Conservation (phyloP, 2,113 vertebrate species). For the Onychostoma macrolepis region DNA sequence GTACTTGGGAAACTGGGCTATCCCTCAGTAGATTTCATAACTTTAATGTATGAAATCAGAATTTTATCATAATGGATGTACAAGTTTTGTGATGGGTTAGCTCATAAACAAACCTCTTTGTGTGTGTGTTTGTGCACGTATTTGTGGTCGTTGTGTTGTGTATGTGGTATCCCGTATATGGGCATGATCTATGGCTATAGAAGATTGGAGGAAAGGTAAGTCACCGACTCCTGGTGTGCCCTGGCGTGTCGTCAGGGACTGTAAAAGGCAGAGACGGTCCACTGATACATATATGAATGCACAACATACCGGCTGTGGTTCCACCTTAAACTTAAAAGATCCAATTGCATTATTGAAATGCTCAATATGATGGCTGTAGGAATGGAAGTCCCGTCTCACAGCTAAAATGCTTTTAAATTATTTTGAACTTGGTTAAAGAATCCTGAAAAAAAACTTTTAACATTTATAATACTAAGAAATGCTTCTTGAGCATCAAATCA, state of each 20-base stretch:
- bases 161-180: conserved; percentile 18
- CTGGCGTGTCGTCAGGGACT: background rate
- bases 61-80: background rate
- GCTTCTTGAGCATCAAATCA: background rate
- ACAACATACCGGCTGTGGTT: background rate
- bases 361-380: background rate
- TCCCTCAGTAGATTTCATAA: background rate
- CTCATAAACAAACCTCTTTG: conserved; percentile 40
- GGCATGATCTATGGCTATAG: conserved; percentile 51
- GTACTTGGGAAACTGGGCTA: background rate
- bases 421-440: background rate
- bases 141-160: conserved; percentile 4
- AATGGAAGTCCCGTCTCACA: background rate
- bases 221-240: background rate
- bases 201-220: conserved; percentile 60
- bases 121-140: conserved; percentile 41
- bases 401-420: no score
- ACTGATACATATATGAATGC: background rate
- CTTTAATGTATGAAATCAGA: background rate
- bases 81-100: background rate
- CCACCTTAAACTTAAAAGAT: background rate
- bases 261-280: background rate
- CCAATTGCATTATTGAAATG: background rate
- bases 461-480: background rate
- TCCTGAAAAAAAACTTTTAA: background rate